Conservation (phyloP, 2,797 vertebrate genomes). For the Paramormyrops hopkinsi region DNA sequence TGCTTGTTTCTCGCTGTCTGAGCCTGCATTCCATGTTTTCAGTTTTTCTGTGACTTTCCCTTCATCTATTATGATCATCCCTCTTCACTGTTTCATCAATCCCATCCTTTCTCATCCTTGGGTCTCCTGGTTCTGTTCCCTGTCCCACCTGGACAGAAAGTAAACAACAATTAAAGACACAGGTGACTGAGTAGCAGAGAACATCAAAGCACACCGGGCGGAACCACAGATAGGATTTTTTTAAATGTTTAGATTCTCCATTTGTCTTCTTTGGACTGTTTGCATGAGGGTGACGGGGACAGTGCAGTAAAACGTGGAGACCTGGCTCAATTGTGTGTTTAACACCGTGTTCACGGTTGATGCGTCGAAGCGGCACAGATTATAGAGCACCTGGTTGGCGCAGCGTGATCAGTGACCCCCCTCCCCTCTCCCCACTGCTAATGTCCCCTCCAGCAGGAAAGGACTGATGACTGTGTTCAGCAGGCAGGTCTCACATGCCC, state of each 20-base stretch:
- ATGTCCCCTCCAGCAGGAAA: neutral
- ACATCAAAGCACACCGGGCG: neutral
- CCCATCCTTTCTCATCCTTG: neutral
- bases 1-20: neutral
- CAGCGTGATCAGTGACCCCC: neutral
- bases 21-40: neutral
- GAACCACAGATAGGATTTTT: neutral
- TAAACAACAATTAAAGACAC: neutral
- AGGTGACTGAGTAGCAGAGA: neutral
- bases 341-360: neutral
- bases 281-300: neutral
- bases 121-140: neutral
- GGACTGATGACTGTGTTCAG: neutral
- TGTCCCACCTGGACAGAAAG: neutral
- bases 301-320: neutral
- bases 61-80: neutral
- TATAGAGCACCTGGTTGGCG: neutral
- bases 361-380: neutral
- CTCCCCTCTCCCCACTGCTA: neutral
- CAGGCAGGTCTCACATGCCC: neutral
- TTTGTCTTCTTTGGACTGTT: neutral
- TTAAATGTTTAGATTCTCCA: neutral
- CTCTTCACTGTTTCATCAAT: neutral
- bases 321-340: neutral
- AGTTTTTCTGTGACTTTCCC: neutral